Percentiles rank a stretch among this genome's conserved stretches.
These are phyloP conservation scores for Pseudochirops cupreus DNA, from an alignment of 2,797 vertebrate species.

Conservation along the genomic window DNA sequence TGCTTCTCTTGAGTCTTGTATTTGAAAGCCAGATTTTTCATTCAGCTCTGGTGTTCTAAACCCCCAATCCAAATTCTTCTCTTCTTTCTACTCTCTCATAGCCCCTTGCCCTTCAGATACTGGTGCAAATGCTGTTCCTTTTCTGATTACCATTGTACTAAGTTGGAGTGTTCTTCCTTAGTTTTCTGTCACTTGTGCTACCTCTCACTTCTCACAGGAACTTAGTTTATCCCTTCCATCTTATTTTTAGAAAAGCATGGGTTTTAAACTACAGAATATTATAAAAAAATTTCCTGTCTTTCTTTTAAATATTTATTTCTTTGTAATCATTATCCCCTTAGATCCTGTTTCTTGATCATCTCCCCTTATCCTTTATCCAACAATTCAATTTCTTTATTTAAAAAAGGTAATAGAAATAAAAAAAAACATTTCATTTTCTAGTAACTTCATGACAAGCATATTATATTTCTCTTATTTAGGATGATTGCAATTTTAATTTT, in stretches of 20 bases:
- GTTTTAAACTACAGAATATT: background rate
- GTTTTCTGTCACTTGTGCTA: background rate
- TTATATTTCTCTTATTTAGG: background rate
- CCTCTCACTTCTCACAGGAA: background rate
- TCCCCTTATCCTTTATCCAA: background rate
- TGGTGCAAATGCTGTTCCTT: background rate
- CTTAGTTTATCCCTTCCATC: background rate
- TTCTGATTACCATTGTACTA: background rate
- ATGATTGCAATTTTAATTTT: background rate
- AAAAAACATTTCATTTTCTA: background rate
- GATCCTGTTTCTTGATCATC: background rate
- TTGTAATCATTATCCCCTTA: background rate
- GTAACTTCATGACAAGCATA: background rate
- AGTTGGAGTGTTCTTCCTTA: background rate
- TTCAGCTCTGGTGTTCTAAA: background rate
- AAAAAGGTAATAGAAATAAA: background rate
- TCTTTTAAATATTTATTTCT: background rate
- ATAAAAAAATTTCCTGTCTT: background rate
- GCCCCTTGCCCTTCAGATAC: background rate
- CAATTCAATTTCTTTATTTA: background rate
- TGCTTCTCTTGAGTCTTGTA: background rate
- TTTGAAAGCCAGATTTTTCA: background rate
- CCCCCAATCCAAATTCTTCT: background rate
- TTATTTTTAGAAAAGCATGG: background rate
- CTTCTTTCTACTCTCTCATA: background rate